Percentiles rank a stretch among this genome's conserved stretches.
phyloP scores from a whole-genome alignment of 2,113 vertebrate species.

The Eonycteris spelaea region DNA sequence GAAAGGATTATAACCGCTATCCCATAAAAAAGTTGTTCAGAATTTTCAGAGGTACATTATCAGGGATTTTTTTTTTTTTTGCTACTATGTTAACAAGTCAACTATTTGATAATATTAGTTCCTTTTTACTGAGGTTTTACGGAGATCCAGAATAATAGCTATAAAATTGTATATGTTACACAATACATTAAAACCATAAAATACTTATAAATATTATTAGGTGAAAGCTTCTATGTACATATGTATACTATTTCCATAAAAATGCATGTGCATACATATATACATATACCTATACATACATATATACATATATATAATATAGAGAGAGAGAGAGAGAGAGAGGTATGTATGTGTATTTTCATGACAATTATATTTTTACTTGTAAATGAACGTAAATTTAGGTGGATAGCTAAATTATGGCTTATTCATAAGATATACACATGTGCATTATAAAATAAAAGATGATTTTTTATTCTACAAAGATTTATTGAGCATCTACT shows the following conservation, averaged over 20 bases:
- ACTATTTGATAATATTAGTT: not conserved
- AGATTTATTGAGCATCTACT: not conserved
- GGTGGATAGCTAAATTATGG: not conserved
- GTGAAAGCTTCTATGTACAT: not conserved
- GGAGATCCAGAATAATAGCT: not conserved
- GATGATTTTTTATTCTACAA: not conserved
- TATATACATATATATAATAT: too few relatives aligned
- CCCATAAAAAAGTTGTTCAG: not conserved
- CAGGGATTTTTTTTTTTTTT: not conserved
- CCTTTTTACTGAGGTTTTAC: not conserved
- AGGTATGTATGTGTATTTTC: not conserved
- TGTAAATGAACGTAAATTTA: not conserved
- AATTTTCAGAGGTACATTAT: not conserved
- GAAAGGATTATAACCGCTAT: not conserved
- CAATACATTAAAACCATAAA: not conserved
- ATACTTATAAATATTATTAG: not conserved
- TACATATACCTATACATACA: not conserved
- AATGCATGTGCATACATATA: not conserved
- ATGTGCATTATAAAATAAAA: not conserved
- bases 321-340: too few relatives aligned
- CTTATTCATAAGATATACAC: not conserved
- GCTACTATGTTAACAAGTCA: not conserved
- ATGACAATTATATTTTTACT: not conserved
- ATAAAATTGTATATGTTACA: not conserved
- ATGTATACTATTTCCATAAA: not conserved